Conservation (phyloP, 2,888 invertebrate genomes). For the Linnaemya vulpina region DNA sequence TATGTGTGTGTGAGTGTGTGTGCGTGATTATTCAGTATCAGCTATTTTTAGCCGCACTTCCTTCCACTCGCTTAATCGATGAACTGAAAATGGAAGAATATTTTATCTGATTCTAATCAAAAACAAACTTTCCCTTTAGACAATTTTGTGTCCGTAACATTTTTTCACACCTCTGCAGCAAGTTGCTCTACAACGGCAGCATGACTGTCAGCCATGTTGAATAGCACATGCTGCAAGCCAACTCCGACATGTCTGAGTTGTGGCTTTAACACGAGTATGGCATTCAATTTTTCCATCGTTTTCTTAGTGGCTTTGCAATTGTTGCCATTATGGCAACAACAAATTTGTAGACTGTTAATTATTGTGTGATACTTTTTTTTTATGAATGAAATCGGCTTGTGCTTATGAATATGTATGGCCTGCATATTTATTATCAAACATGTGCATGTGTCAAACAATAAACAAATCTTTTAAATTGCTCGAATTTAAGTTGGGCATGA, state of each 20-base stretch:
- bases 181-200: conserved; percentile 37
- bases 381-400: conserved; percentile 66
- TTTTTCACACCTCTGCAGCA: conserved; percentile 14
- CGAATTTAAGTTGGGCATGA: neutral
- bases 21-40: conserved; percentile 1
- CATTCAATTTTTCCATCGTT: neutral
- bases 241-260: conserved; percentile 21
- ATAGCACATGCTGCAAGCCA: neutral
- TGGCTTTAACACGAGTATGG: neutral
- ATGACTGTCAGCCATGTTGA: neutral
- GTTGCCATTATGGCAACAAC: conserved; percentile 45
- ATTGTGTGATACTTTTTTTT: conserved; percentile 62
- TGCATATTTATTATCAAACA: neutral
- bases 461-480: neutral
- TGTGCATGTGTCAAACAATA: neutral
- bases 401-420: neutral
- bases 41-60: conserved; percentile 58
- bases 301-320: conserved; percentile 48
- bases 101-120: neutral
- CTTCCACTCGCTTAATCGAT: neutral
- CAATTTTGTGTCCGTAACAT: neutral
- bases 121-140: conserved; percentile 22
- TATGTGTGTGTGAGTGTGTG: neutral
- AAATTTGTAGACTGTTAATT: conserved; percentile 52
- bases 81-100: conserved; percentile 12